These are phyloP conservation scores for Xiphorhynchus erythropygius DNA, from an alignment of 2,797 vertebrate genomes.

Conservation along the genomic window DNA sequence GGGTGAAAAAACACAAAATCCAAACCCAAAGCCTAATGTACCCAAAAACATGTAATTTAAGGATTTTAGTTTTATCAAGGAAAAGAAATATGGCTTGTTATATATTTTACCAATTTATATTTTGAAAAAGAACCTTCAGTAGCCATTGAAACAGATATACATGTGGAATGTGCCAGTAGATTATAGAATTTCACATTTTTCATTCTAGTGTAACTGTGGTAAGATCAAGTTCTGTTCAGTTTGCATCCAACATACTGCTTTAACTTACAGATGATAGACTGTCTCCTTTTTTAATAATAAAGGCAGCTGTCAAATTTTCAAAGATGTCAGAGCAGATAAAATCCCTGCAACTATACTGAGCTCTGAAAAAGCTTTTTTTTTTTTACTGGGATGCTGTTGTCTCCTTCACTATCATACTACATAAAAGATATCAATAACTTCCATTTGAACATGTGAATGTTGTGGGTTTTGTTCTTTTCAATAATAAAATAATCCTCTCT, in stretches of 20 bases:
- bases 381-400: neutral
- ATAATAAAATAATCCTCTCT: neutral
- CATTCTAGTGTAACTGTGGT: neutral
- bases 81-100: neutral
- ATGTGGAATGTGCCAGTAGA: neutral
- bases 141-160: neutral
- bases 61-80: neutral
- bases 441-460: conserved; percentile 55
- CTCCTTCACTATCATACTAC: neutral
- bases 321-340: conserved; percentile 28
- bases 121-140: neutral
- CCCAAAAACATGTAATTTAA: neutral
- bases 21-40: neutral
- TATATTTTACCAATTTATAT: neutral
- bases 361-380: conserved; percentile 28
- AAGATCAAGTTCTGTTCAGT: conserved; percentile 1
- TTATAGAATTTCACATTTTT: neutral
- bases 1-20: neutral
- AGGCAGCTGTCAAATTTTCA: conserved; percentile 45
- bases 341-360: neutral
- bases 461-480: neutral
- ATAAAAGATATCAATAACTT: conserved; percentile 40
- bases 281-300: conserved; percentile 22
- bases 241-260: neutral
- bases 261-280: neutral